Evolutionary conservation across 2,797 vertebrate genomes (phyloP), one percentile per base, ranked within the genome.

Genomic region (Arrhamphus sclerolepis): DNA sequence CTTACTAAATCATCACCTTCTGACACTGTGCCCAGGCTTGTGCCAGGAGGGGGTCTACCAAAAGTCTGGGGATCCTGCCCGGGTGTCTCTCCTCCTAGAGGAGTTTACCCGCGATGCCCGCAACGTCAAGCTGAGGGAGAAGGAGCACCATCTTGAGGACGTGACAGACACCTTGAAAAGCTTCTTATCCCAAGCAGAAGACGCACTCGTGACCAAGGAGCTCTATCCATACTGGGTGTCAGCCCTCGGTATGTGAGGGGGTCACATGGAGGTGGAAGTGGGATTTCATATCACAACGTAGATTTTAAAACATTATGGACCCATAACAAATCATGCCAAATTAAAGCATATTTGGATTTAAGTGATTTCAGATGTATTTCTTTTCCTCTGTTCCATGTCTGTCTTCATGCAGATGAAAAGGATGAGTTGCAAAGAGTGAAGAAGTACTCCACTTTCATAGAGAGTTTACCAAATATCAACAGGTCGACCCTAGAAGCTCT

Each of bases 201-300:
- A 99, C n/a, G 97, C 97, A 0, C 90, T 98, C 48, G 92, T 99
- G 56, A 92, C 94, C 59, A 98, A 98, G 84, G 95, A 98, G 86
- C 95, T 98, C 38, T 98, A 98, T 75, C 97, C 97, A 0, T 98
- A 96, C 75, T 98, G 97, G 97, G 94, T 97, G 75, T 95, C 96
- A 17, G 94, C 93, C 9, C 90, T 97, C 89, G 97, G 97, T 98
- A 62, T 2, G 80, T 65, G 34, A 38, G 13, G 34, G n/a, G 34
- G 34, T 16, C 3, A 3, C 34, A 38, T 13, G 31, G 31, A 31
- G 9, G 31, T 10, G 31, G 31, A 11, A 34, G 31, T 31, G 29
- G 10, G 9, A 34, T 14, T 16, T 38, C 13, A 38, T 13, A 16
- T 13, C 5, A 38, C 34, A 14, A 14, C 14, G 11, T 5, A 14